Percentiles rank a stretch among this genome's conserved stretches.
phyloP scores from a whole-genome alignment of 2,888 invertebrate genomes.

The Neria commutata region DNA sequence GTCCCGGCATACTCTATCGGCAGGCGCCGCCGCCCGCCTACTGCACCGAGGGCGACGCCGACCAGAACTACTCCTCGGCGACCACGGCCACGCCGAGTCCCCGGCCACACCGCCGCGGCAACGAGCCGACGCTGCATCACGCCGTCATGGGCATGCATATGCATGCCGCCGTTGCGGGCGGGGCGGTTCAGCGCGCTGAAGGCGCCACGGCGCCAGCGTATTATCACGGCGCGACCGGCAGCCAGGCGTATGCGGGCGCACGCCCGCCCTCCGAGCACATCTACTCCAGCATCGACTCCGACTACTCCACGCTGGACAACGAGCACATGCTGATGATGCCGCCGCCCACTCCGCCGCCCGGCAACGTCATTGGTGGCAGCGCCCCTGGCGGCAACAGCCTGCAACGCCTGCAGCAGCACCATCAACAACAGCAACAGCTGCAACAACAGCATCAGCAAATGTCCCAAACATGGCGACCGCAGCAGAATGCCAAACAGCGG shows the following conservation, averaged over 20 bases:
- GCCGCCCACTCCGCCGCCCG: conserved; percentile 35
- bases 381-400: conserved; percentile 30
- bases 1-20: conserved; percentile 59
- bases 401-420: conserved; percentile 39
- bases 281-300: conserved; percentile 88
- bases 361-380: conserved; percentile 22
- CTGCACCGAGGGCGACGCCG: conserved; percentile 61
- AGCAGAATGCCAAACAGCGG: conserved; percentile 59
- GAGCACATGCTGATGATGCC: conserved; percentile 61
- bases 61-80: conserved; percentile 69
- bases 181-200: conserved; percentile 41
- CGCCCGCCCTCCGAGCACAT: conserved; percentile 87
- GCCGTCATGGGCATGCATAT: conserved; percentile 37
- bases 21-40: conserved; percentile 62
- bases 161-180: conserved; percentile 39
- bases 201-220: conserved; percentile 38
- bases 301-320: conserved; percentile 67
- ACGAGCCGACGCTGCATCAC: conserved; percentile 25
- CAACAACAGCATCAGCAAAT: conserved; percentile 40
- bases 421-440: conserved; percentile 36
- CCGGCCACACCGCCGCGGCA: conserved; percentile 64
- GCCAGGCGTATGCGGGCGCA: conserved; percentile 30
- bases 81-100: conserved; percentile 70
- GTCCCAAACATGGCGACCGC: conserved; percentile 64
- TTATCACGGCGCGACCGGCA: conserved; percentile 39